A percentile compares a stretch with the other conserved stretches of the same genome.
Conservation (phyloP, 2,113 vertebrate species). For the Butastur rufipennis region DNA sequence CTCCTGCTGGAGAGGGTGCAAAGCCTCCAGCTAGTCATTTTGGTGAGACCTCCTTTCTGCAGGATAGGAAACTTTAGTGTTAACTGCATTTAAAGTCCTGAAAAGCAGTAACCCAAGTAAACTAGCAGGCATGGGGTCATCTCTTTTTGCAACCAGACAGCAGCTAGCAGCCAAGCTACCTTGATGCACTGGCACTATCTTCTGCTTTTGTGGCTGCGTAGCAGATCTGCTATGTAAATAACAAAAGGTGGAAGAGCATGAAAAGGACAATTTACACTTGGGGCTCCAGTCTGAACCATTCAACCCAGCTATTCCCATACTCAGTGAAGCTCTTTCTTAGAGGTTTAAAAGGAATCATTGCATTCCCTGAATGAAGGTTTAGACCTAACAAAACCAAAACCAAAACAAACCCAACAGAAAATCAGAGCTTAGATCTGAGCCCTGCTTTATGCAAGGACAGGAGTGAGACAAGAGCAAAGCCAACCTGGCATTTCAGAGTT, state of each 20-base stretch:
- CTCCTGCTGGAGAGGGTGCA: neutral
- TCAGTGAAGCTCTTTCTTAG: neutral
- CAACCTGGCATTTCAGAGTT: neutral
- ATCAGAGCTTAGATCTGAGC: neutral
- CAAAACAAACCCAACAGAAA: neutral
- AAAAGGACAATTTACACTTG: neutral
- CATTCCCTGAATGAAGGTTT: neutral
- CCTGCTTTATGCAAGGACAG: neutral
- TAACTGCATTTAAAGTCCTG: neutral
- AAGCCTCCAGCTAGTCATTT: neutral
- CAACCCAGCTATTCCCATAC: neutral
- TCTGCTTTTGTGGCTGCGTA: neutral
- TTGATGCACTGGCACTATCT: neutral
- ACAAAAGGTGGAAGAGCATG: neutral
- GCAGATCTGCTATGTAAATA: neutral
- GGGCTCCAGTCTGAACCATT: neutral
- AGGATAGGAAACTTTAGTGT: neutral
- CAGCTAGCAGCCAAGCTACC: neutral
- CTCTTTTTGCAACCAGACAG: neutral
- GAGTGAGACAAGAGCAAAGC: neutral
- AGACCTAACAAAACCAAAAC: neutral
- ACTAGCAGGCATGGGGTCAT: neutral
- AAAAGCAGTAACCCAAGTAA: neutral
- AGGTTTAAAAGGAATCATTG: neutral
- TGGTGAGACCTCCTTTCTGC: neutral